Evolutionary conservation across 2,113 vertebrate genomes (phyloP).

Genomic region (Chrysemys picta): DNA sequence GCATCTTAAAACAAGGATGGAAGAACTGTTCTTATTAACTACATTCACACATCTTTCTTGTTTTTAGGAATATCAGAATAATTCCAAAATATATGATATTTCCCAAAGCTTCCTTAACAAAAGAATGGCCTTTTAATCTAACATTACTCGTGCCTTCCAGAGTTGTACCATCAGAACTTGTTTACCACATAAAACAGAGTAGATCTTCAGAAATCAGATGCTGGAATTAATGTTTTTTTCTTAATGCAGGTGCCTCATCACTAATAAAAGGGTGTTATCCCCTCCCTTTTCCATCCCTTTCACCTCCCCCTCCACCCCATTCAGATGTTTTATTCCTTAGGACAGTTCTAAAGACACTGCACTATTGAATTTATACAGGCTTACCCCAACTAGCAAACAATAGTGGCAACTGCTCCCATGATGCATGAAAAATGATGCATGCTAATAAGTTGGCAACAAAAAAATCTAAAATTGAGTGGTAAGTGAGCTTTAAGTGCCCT

Average conservation of each 20-base stretch:
- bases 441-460: background rate
- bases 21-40: background rate
- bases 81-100: background rate
- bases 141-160: fast-evolving
- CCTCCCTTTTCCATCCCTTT: background rate
- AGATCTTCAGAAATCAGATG: background rate
- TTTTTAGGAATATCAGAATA: background rate
- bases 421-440: conserved; percentile 33
- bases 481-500: conserved; percentile 14
- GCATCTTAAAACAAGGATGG: background rate
- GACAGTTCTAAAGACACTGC: background rate
- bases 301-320: background rate
- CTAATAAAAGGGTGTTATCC: background rate
- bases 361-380: background rate
- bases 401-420: conserved; percentile 5
- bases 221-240: background rate
- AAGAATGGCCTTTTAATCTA: background rate
- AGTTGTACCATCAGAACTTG: background rate
- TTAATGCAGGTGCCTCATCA: background rate
- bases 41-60: background rate
- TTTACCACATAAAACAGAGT: background rate
- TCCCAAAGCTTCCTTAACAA: background rate
- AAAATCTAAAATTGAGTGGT: background rate
- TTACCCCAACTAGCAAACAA: background rate
- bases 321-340: background rate